phyloP scores from a whole-genome alignment of 1,140 invertebrate species.

The Conopomorpha cramerella region DNA sequence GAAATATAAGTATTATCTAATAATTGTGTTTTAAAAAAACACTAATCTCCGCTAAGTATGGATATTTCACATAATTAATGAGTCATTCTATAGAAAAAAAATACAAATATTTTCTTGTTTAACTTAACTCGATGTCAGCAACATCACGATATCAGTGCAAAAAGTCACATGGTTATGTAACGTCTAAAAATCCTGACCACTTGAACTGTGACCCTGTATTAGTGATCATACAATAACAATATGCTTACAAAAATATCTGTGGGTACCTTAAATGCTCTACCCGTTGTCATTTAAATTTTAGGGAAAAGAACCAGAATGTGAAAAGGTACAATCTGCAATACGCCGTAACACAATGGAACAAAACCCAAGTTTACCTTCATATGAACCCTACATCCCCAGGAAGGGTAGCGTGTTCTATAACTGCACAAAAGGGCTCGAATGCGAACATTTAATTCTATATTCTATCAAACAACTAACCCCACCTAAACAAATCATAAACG shows the following conservation, averaged over 20 bases:
- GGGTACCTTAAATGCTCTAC: no score
- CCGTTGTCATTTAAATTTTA: slow-evolving; percentile 18
- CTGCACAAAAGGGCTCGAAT: slow-evolving; percentile 15
- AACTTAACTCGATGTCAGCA: no score
- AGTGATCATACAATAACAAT: no score
- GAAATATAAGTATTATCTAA: no score
- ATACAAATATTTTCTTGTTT: no score
- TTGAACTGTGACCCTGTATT: no score
- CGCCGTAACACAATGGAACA: background rate
- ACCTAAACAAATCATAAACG: slow-evolving; percentile 12
- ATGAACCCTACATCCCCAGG: slow-evolving; percentile 32
- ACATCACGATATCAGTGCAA: no score
- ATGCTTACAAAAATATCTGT: no score
- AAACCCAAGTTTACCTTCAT: slow-evolving; percentile 14
- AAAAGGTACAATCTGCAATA: slow-evolving; percentile 4
- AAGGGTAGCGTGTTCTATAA: slow-evolving; percentile 19
- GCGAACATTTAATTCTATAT: slow-evolving; percentile 13
- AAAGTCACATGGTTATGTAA: no score
- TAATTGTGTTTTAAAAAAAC: background rate
- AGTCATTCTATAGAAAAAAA: background rate
- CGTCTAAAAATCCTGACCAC: background rate
- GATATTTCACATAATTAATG: background rate
- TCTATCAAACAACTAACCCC: slow-evolving; percentile 25
- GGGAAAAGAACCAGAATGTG: slow-evolving; percentile 20
- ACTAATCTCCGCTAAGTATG: background rate